These are phyloP conservation scores for Subacronicta megacephala DNA, from an alignment of 2,888 invertebrate species.

Conservation along the genomic window DNA sequence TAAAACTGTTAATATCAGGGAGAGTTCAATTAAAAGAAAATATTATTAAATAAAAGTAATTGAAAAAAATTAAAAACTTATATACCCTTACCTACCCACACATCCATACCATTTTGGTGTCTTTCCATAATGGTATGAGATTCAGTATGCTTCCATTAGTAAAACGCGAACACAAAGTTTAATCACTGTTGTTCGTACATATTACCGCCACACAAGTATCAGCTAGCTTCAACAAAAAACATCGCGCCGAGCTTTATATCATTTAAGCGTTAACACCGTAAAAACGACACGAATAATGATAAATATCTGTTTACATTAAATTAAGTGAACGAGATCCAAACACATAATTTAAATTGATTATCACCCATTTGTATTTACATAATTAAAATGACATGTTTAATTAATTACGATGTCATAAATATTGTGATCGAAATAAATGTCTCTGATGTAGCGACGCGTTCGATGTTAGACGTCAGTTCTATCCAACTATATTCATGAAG, in stretches of 20 bases:
- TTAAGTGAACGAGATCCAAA: constrained; percentile 81
- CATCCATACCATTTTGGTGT: constrained; percentile 90
- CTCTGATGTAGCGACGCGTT: constrained; percentile 77
- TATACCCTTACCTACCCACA: constrained; percentile 90
- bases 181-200: constrained; percentile 69
- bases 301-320: constrained; percentile 87
- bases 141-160: constrained; percentile 71
- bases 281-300: constrained; percentile 83
- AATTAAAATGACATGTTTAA: constrained; percentile 87
- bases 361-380: constrained; percentile 87
- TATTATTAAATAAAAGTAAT: constrained; percentile 13
- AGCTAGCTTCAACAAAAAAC: constrained; percentile 68
- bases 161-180: constrained; percentile 63
- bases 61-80: constrained; percentile 55
- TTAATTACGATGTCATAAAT: constrained; percentile 86
- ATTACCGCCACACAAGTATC: constrained; percentile 65
- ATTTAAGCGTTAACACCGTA: constrained; percentile 70
- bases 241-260: constrained; percentile 67
- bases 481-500: constrained; percentile 81
- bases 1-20: constrained; percentile 18
- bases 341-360: constrained; percentile 86
- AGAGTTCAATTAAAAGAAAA: constrained; percentile 6
- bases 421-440: constrained; percentile 79
- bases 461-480: constrained; percentile 80
- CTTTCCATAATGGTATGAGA: constrained; percentile 89